Base-by-base conservation (phyloP, 2,797 vertebrate genomes). In the Acanthis flammea region DNA sequence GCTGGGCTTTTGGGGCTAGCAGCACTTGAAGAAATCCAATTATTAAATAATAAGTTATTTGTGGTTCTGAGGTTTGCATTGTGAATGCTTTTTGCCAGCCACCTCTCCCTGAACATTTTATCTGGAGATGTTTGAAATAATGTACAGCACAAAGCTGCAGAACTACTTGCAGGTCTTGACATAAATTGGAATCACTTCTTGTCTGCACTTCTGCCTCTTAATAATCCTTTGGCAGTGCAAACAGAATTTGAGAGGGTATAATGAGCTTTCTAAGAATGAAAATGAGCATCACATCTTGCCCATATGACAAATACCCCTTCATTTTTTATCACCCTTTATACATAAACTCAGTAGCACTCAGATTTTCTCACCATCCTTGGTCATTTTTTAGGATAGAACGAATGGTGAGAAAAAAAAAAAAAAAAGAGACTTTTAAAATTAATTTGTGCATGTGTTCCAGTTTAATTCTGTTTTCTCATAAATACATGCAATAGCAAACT, bases 31-130 rank as follows among this genome's bases (percentile, higher is more conserved):
- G 48, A 95, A 94, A 92, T 82, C 25, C 54, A 84, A 81, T 80
- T 77, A 92, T 85, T 57, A 91, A 87, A 87, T 81, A 91, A 61
- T 74, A 90, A 90, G 50, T 95, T 88, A 87, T 92, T 90, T 90
- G 65, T 95, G 51, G 86, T 86, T 87, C 68, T 81, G 90, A 74
- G 68, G 31, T 86, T 96, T 94, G 53, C 39, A 83, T n/a, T 75
- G 51, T 75, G 79, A 94, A 19, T n/a, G 14, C 14, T 83, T 70
- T 80, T 30, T 61, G 30, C 27, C 63, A 79, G 24, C 11, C 51
- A 84, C n/a, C 27, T 47, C n/a, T 79, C 42, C 54, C 31, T 79
- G 54, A 91, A 44, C 5, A 4, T 63, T 90, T 74, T 79, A 45
- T 86, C 24, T 62, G 30, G n/a, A 88, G 18, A 24, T 67, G 7